Conservation (phyloP, 2,797 vertebrate species). For the Pantherophis vulpinus region DNA sequence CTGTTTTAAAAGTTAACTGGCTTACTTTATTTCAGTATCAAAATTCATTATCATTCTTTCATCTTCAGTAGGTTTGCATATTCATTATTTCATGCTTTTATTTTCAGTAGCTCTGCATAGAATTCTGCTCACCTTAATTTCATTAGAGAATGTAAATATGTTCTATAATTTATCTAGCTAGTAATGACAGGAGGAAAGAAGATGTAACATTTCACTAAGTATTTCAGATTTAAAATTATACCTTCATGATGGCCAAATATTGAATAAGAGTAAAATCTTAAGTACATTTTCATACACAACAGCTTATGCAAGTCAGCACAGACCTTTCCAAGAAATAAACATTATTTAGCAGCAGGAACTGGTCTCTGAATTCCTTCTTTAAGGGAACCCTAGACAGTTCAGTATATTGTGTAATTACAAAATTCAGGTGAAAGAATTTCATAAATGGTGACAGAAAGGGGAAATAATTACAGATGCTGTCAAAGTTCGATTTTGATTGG, state of each 20-base stretch:
- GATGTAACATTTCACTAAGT: background rate
- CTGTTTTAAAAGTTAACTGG: slow-evolving; percentile 2
- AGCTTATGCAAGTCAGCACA: background rate
- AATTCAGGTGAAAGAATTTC: background rate
- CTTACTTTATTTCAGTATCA: background rate
- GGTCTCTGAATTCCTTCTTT: background rate
- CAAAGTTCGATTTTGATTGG: background rate
- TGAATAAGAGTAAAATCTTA: background rate
- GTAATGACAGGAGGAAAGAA: background rate
- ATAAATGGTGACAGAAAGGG: background rate
- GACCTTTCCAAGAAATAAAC: background rate
- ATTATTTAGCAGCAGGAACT: background rate
- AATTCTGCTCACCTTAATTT: background rate
- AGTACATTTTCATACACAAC: background rate
- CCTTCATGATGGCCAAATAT: background rate
- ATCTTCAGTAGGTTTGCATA: background rate
- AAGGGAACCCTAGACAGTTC: background rate
- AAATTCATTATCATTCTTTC: background rate
- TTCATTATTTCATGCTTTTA: background rate
- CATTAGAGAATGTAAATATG: background rate
- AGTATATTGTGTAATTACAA: background rate
- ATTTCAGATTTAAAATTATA: background rate
- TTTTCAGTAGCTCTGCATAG: background rate
- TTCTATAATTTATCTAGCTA: background rate
- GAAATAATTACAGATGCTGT: background rate